Base-by-base conservation (phyloP, 2,113 vertebrate species). In the Crotalus horridus region DNA sequence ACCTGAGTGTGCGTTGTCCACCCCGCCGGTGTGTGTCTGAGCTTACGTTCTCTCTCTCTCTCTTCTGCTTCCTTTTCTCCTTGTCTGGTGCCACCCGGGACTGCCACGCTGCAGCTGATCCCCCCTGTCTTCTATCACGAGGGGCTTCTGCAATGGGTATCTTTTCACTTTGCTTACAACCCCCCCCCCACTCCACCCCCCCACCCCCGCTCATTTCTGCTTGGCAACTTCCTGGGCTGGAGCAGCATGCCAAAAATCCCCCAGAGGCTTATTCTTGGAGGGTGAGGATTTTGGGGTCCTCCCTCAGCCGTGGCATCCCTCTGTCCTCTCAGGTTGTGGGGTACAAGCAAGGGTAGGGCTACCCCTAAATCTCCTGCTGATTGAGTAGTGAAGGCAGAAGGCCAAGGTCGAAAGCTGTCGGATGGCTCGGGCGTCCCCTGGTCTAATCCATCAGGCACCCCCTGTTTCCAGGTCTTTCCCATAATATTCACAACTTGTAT, bases 101-200 rank as follows among this genome's bases (percentile, higher is more conserved):
- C 9, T 89, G 97, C 96, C 93, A 9, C 89, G 85, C 93, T 86
- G 69, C 96, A 99, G 98, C 96, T 99, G 96, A 95, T 98, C 96
- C 96, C 98, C 85, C 96, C 98, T 21, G 97, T 97, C 95, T 97
- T 98, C 97, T 94, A 98, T 96, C 96, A 94, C 43, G 98, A 99
- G 95, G 97, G 97, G 94, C 98, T 98, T 95, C 98, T 98, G 95
- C 97, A 97, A 98, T 98, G 97, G 98, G 98, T 99, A 98, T 94
- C 95, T 91, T 59, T 94, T 7, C 53, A 3, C 23, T 85, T 94
- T 92, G 15, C n/a, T 74, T 74, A 5, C n/a, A n/a, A n/a, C 86
- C 5, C 86, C 43, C 5, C 86, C 43, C 13, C 56, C 51, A 64
- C 33, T 55, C 1, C 3, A 1, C 89, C 15, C 7, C 48, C 87